A percentile compares a stretch with the other conserved stretches of the same genome.
Conservation (phyloP, 2,888 invertebrate genomes). For the Aproaerema taeniolella region DNA sequence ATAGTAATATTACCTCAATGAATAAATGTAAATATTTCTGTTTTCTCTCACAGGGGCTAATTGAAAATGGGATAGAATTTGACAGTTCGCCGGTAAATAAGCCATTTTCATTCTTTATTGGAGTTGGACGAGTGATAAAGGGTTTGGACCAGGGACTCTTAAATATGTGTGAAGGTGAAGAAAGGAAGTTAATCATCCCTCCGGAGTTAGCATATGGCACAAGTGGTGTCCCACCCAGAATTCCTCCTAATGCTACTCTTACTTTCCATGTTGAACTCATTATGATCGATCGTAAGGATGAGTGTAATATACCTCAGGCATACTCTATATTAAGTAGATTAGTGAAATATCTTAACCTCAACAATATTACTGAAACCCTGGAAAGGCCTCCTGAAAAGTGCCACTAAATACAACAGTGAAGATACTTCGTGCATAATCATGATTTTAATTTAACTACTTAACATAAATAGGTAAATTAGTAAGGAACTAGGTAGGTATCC, state of each 20-base stretch:
- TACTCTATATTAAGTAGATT: too few relatives aligned
- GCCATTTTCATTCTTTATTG: slow-evolving; percentile 88
- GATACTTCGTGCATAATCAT: too few relatives aligned
- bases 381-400: too few relatives aligned
- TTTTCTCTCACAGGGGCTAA: slow-evolving; percentile 80
- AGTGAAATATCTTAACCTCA: too few relatives aligned
- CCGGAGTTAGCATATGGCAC: slow-evolving; percentile 91
- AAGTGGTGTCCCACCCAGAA: slow-evolving; percentile 62
- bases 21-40: background rate
- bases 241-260: slow-evolving; percentile 5
- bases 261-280: slow-evolving; percentile 9
- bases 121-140: slow-evolving; percentile 91
- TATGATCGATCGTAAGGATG: slow-evolving; percentile 6
- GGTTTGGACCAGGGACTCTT: slow-evolving; percentile 94
- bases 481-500: too few relatives aligned
- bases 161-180: slow-evolving; percentile 93
- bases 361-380: too few relatives aligned
- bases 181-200: slow-evolving; percentile 90
- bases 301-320: slow-evolving; percentile 3
- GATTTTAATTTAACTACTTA: too few relatives aligned
- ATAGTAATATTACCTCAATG: background rate
- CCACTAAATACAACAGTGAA: too few relatives aligned
- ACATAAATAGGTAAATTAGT: too few relatives aligned
- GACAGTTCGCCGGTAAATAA: slow-evolving; percentile 87
- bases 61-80: slow-evolving; percentile 91